Conservation (phyloP, 1,140 invertebrate species). For the Drosophila murphyi region DNA sequence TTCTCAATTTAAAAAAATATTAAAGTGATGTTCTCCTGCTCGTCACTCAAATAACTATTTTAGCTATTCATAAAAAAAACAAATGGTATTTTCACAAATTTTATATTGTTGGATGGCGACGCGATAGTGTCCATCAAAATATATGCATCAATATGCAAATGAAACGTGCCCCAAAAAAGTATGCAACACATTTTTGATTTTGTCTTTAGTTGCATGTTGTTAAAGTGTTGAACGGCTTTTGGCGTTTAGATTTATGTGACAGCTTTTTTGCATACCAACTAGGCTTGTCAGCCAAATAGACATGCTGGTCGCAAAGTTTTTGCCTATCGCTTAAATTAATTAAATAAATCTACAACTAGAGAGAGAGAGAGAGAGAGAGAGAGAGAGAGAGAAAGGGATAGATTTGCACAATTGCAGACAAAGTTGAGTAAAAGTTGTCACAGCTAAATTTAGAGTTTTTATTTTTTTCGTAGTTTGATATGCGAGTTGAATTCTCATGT, state of each 20-base stretch:
- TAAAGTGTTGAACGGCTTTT: slow-evolving; percentile 73
- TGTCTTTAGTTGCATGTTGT: slow-evolving; percentile 40
- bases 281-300: slow-evolving; percentile 12
- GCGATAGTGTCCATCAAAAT: slow-evolving; percentile 16
- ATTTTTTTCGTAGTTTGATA: slow-evolving; percentile 64
- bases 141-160: slow-evolving; percentile 58
- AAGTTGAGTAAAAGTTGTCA: slow-evolving; percentile 74
- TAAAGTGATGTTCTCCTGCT: too few species aligned
- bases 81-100: neutral
- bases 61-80: too few species aligned
- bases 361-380: slow-evolving; percentile 24
- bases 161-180: slow-evolving; percentile 44
- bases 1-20: too few species aligned
- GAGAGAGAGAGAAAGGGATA: slow-evolving; percentile 19
- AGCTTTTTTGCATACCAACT: slow-evolving; percentile 4
- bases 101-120: neutral
- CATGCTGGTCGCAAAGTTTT: slow-evolving; percentile 57
- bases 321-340: slow-evolving; percentile 77
- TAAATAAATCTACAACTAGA: slow-evolving; percentile 73
- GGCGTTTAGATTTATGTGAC: slow-evolving; percentile 73
- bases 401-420: slow-evolving; percentile 59
- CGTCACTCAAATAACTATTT: too few species aligned
- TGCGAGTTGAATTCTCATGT: slow-evolving; percentile 80
- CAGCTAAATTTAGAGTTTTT: slow-evolving; percentile 69
- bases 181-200: slow-evolving; percentile 20